These are phyloP conservation scores for Ephestia elutella DNA, from an alignment of 1,140 invertebrate species.

Conservation along the genomic window DNA sequence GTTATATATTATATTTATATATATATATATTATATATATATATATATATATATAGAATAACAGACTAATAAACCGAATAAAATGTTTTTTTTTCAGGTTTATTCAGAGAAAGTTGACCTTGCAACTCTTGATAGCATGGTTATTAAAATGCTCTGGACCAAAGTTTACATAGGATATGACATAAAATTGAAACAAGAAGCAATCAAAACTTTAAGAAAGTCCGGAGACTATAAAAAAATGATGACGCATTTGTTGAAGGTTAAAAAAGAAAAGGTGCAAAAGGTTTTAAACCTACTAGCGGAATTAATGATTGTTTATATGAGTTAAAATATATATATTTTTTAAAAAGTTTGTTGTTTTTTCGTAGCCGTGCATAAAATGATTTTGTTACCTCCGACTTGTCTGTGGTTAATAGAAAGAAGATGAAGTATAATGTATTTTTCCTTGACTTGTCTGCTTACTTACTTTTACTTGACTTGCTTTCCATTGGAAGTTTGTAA, in stretches of 20 bases:
- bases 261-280: conserved; percentile 41
- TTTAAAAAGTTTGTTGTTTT: neutral
- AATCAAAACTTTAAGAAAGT: conserved; percentile 37
- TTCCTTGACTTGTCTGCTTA: too few species aligned
- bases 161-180: conserved; percentile 42
- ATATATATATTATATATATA: too few species aligned
- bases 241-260: conserved; percentile 39
- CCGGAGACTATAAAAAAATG: conserved; percentile 39
- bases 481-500: too few species aligned
- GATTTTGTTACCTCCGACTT: too few species aligned
- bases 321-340: conserved; percentile 13
- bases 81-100: conserved; percentile 32
- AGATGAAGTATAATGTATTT: too few species aligned
- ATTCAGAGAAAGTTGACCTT: conserved; percentile 28
- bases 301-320: conserved; percentile 54
- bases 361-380: neutral
- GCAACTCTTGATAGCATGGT: conserved; percentile 54
- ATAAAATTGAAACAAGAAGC: conserved; percentile 39
- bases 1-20: neutral
- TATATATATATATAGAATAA: too few species aligned
- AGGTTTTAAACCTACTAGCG: conserved; percentile 38
- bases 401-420: too few species aligned
- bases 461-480: too few species aligned
- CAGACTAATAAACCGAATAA: neutral
- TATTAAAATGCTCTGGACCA: conserved; percentile 52